Evolutionary conservation across 2,113 vertebrate genomes (phyloP), one percentile per base, ranked within the genome.

Genomic region (Meles meles): DNA sequence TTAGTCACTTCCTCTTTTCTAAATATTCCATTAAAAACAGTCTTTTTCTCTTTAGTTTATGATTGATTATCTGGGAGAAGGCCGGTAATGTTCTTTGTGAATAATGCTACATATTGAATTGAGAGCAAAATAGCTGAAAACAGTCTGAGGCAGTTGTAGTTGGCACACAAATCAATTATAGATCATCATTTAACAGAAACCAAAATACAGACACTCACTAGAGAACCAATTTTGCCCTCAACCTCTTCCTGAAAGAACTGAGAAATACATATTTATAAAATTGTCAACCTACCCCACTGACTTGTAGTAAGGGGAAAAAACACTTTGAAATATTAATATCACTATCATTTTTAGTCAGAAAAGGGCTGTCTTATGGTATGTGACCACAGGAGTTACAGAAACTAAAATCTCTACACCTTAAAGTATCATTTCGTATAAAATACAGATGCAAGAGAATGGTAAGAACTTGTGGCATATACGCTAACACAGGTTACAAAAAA

Each of bases 151-250:
- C 98, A 7, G 88, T 98, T 96, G 91, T 96, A 96, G 98, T 98
- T 98, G 98, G 97, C 98, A 98, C 97, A 98, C 98, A 97, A 98
- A 98, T 98, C 98, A 98, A 98, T 98, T 98, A 95, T 57, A 98
- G 97, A 98, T 98, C 98, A 98, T 98, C 98, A 94, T 98, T 98
- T 98, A 98, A 97, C 97, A 98, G 97, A 98, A 98, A 98, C 97
- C 91, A 96, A 98, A 98, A 98, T 97, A 98, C 96, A 98, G 98
- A 97, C 94, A 87, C 97, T 98, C 96, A 95, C 96, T 90, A 93
- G 96, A 97, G 93, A 98, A 97, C 95, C 95, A 98, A 90, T 97
- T 95, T 76, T 65, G 86, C 93, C 96, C 93, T 95, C 81, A 87
- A 94, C 77, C 39, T 23, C 88, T 90, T 98, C 96, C 96, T 94